Conservation (phyloP, 2,797 vertebrate species). For the Etheostoma perlongum region DNA sequence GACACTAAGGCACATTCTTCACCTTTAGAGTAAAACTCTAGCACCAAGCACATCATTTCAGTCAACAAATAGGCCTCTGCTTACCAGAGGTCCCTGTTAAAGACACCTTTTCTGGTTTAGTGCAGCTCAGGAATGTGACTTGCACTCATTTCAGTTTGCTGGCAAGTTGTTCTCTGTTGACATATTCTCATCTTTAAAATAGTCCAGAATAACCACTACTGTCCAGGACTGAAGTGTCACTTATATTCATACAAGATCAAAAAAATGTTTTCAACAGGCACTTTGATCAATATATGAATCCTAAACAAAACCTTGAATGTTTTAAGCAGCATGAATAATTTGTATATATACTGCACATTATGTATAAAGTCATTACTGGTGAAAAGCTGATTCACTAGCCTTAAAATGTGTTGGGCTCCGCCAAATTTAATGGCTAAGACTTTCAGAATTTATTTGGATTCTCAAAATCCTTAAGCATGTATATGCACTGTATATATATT, state of each 20-base stretch:
- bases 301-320: neutral
- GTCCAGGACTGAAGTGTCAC: slow-evolving; percentile 1
- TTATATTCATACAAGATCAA: neutral
- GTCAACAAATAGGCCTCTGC: slow-evolving; percentile 42
- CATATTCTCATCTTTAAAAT: slow-evolving; percentile 9
- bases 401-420: neutral
- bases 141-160: slow-evolving; percentile 39
- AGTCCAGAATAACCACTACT: neutral
- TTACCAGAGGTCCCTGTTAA: slow-evolving; percentile 47
- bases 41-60: slow-evolving; percentile 36
- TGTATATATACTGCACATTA: neutral
- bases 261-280: neutral
- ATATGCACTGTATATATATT: slow-evolving; percentile 9
- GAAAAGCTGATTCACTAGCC: neutral
- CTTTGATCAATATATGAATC: neutral
- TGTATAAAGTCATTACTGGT: neutral
- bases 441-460: slow-evolving; percentile 13
- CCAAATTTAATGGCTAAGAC: slow-evolving; percentile 16
- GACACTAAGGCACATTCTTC: slow-evolving; percentile 52
- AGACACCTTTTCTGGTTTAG: slow-evolving; percentile 55
- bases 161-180: slow-evolving; percentile 46
- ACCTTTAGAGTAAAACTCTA: slow-evolving; percentile 61
- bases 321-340: neutral
- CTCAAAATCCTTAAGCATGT: slow-evolving; percentile 30
- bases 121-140: slow-evolving; percentile 65